Evolutionary conservation across 2,888 invertebrate species (phyloP), one percentile per base, ranked within the genome.

Genomic region (Parnassius glacialis): DNA sequence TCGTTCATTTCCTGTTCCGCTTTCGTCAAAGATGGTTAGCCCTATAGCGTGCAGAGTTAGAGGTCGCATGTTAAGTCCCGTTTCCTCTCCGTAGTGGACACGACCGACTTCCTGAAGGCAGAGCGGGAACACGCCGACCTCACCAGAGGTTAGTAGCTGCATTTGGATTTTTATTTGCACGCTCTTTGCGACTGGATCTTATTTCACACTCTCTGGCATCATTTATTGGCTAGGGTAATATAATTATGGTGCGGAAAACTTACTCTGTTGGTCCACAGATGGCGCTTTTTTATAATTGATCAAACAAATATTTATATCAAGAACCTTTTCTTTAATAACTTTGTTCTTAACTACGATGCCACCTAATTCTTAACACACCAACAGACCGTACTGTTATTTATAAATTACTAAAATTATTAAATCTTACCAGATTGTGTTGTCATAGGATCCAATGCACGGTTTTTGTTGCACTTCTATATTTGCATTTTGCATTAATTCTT

Each of bases 31-130:
- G 57, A 54, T n/a, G 13, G 9, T 2, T 45, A 43, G 7, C 9
- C 20, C 10, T 57, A 55, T 34, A 25, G 43, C 43, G 25, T 47
- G 45, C 41, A 41, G n/a, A 52, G 44, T 20, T 58, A 65, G 66
- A 41, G 25, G 20, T 55, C 64, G 65, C 61, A 60, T 65, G 65
- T 52, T 47, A 48, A 61, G 47, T 16, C 51, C 51, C 10, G 9
- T 65, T 64, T 65, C 52, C 57, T 61, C 65, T 70, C 55, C 70
- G 62, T 83, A 88, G 87, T 79, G 69, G 87, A 90, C 66, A 81
- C 88, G 53, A 85, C 84, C 62, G 82, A 92, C 76, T 92, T 92
- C 81, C 79, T 92, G 83, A 83, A 86, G 65, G 79, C 84, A 12
- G 92, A 92, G 69, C 72, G 92, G 10, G 78, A 83, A 1, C 89